Evolutionary conservation across 2,888 invertebrate species (phyloP).

Genomic region (Drosophila putrida): DNA sequence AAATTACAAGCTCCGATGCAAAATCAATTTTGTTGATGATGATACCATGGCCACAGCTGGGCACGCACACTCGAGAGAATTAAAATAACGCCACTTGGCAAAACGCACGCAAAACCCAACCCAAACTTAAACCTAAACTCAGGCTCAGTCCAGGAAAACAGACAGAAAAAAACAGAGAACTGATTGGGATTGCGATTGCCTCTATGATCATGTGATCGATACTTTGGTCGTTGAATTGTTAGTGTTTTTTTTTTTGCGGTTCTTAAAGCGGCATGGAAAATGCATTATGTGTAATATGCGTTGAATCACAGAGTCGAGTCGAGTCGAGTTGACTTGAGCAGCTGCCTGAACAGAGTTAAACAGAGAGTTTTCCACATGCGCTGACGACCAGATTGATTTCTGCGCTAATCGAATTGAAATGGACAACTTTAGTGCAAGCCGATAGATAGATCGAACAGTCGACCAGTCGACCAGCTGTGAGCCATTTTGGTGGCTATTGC

Average conservation of each 20-base stretch:
- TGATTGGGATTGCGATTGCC: constrained; percentile 56
- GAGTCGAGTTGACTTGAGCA: constrained; percentile 1
- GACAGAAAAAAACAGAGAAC: constrained; percentile 13
- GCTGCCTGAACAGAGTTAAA: constrained; percentile 24
- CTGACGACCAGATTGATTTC: constrained; percentile 66
- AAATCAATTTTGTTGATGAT: constrained; percentile 68
- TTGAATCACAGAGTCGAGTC: constrained; percentile 59
- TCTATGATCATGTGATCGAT: constrained; percentile 60
- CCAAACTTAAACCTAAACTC: constrained; percentile 10
- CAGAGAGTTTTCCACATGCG: constrained; percentile 49
- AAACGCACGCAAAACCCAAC: constrained; percentile 50
- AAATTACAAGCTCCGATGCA: constrained; percentile 60
- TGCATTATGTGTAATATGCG: constrained; percentile 74
- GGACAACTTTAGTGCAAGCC: constrained; percentile 38
- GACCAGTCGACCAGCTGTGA: constrained; percentile 31
- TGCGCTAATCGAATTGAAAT: constrained; percentile 73
- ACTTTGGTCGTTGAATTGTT: constrained; percentile 51
- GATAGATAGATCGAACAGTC: not conserved
- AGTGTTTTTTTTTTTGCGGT: constrained; percentile 59
- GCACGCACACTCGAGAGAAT: constrained; percentile 65
- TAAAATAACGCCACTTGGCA: constrained; percentile 69
- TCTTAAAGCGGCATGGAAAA: constrained; percentile 66
- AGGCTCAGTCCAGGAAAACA: constrained; percentile 3
- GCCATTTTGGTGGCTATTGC: constrained; percentile 23
- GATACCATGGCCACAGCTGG: constrained; percentile 34